Evolutionary conservation across 2,797 vertebrate genomes (phyloP).

Genomic region (Kryptolebias ocellatus): DNA sequence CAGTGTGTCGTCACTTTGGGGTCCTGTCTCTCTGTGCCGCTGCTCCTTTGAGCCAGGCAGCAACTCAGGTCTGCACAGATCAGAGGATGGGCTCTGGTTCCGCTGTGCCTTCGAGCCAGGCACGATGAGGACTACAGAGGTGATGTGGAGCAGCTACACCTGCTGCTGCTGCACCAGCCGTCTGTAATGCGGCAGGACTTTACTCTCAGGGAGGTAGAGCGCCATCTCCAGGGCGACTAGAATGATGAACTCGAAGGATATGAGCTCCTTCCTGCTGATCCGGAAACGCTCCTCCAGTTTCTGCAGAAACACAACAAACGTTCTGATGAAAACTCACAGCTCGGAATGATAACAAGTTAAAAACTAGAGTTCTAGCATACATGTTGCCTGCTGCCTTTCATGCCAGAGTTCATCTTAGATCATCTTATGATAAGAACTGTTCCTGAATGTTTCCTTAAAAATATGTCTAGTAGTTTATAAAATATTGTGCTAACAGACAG

Average conservation of each 20-base stretch:
- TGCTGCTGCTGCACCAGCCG: constrained; percentile 89
- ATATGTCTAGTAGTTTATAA: too few species aligned
- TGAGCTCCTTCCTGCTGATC: constrained; percentile 92
- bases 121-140: constrained; percentile 8
- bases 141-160: constrained; percentile 28
- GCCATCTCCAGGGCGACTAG: constrained; percentile 97
- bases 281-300: constrained; percentile 96
- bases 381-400: too few species aligned
- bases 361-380: too few species aligned
- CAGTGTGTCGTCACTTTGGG: constrained; percentile 25
- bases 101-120: constrained; percentile 7
- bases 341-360: too few species aligned
- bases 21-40: not conserved
- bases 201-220: constrained; percentile 94
- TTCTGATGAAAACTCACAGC: not conserved
- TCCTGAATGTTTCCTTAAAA: too few species aligned
- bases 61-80: not conserved
- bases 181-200: constrained; percentile 95
- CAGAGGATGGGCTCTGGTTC: not conserved
- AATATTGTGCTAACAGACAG: too few species aligned
- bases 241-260: constrained; percentile 95
- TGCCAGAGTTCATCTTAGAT: too few species aligned
- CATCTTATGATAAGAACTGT: too few species aligned
- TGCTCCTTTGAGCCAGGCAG: not conserved
- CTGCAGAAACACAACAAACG: constrained; percentile 64